A percentile compares a stretch with the other conserved stretches of the same genome.
Evolutionary conservation across 2,113 vertebrate genomes (phyloP).

Genomic region (Nematolebias whitei): DNA sequence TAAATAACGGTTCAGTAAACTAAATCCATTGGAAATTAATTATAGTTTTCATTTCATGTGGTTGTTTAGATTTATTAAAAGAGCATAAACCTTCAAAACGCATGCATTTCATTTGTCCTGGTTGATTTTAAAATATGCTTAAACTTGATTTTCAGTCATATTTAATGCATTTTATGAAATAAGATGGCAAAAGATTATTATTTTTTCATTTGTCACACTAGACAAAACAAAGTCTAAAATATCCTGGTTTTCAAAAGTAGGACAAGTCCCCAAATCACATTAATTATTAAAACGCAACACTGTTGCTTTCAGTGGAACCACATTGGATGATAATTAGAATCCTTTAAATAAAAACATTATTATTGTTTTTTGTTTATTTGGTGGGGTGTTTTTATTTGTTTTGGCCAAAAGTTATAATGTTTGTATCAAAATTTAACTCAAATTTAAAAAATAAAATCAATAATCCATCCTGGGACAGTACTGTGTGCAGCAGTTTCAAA

Average conservation of each 20-base stretch:
- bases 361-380: too few relatives aligned
- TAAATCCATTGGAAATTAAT: not conserved
- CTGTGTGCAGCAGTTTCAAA: too few relatives aligned
- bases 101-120: too few relatives aligned
- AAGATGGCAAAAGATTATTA: not conserved
- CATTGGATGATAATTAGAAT: not conserved
- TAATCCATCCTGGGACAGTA: too few relatives aligned
- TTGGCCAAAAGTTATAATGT: too few relatives aligned
- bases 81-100: not conserved
- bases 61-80: not conserved
- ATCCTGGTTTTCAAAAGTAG: not conserved
- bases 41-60: not conserved
- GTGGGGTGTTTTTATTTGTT: too few relatives aligned
- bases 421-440: not conserved
- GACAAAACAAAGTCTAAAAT: not conserved
- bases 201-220: not conserved
- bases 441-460: too few relatives aligned
- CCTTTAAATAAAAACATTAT: not conserved
- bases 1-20: conserved; percentile 5
- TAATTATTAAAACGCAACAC: not conserved
- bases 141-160: too few relatives aligned
- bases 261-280: not conserved
- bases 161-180: not conserved
- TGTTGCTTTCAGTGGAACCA: not conserved
- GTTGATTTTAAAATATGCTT: too few relatives aligned